Conservation (phyloP, 2,888 invertebrate species). For the Pyrrhia umbra region DNA sequence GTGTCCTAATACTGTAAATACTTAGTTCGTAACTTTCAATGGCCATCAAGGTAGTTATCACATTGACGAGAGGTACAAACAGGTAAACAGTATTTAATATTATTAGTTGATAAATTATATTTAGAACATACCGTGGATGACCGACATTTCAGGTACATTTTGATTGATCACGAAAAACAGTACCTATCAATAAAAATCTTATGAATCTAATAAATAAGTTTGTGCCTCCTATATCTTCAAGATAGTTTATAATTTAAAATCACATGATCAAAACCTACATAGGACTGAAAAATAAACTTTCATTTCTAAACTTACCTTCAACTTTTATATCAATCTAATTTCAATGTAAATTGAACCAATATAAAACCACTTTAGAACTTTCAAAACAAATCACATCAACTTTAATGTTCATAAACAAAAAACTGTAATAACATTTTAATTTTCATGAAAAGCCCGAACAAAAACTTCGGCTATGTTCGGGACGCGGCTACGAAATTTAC, state of each 20-base stretch:
- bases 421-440: conserved; percentile 16
- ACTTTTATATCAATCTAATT: conserved; percentile 31
- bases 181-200: background rate
- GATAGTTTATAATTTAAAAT: conserved; percentile 18
- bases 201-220: no score
- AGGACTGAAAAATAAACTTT: conserved; percentile 31
- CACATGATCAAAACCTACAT: conserved; percentile 3
- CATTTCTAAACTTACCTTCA: conserved; percentile 55
- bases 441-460: conserved; percentile 26
- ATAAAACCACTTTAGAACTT: conserved; percentile 35
- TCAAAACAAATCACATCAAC: conserved; percentile 34
- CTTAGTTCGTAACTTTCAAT: conserved; percentile 3
- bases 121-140: background rate
- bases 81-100: no score
- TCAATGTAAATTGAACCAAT: conserved; percentile 8
- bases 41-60: conserved; percentile 6
- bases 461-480: conserved; percentile 47
- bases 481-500: conserved; percentile 55
- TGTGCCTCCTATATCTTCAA: no score
- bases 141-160: no score
- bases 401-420: conserved; percentile 17
- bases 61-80: background rate
- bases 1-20: conserved; percentile 19
- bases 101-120: no score
- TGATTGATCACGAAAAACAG: background rate